Evolutionary conservation across 1,140 invertebrate species (phyloP), one percentile per base, ranked within the genome.

Genomic region (Drosophila elegans): DNA sequence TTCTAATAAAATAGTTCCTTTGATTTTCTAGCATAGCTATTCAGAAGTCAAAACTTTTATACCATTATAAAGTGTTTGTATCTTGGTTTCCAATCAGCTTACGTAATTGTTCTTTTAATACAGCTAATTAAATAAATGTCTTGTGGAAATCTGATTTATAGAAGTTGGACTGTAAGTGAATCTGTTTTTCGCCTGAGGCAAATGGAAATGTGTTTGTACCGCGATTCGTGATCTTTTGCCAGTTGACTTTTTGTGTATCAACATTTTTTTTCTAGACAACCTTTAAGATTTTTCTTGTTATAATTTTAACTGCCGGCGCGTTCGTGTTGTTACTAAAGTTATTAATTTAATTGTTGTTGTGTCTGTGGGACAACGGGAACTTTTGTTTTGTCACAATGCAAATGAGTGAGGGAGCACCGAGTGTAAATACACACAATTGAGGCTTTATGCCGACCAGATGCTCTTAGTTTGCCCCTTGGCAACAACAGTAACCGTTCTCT

Each of bases 201-300:
- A 71, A 38, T 54, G 63, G 49, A 83, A 74, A 60, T 63, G 60
- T 63, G 45, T 73, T 61, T 74, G 74, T 64, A 83, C 78, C 74
- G 62, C 75, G 59, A 52, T 86, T 88, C 83, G 82, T 86, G 82
- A 88, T 86, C 83, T 88, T 79, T 85, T 61, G 71, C 44, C 78
- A 78, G 74, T 86, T 80, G 78, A 86, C 78, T 77, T 79, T 83
- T 63, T 83, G 41, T 55, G 52, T 21, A 32, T 32, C 29, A 6
- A 4, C 39, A 2, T 46, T 67, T 83, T 79, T 86, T 78, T 75
- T 88, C 83, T 78, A 71, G 56, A 66, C 64, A 72, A 61, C 64
- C 69, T 67, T 74, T 66, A 62, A 69, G 66, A 56, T 55, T 64
- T 78, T 78, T 69, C 44, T 75, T 49, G 59, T 44, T 49, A 54